These are phyloP conservation scores for Masticophis lateralis DNA, from an alignment of 2,797 vertebrate species.

Conservation along the genomic window DNA sequence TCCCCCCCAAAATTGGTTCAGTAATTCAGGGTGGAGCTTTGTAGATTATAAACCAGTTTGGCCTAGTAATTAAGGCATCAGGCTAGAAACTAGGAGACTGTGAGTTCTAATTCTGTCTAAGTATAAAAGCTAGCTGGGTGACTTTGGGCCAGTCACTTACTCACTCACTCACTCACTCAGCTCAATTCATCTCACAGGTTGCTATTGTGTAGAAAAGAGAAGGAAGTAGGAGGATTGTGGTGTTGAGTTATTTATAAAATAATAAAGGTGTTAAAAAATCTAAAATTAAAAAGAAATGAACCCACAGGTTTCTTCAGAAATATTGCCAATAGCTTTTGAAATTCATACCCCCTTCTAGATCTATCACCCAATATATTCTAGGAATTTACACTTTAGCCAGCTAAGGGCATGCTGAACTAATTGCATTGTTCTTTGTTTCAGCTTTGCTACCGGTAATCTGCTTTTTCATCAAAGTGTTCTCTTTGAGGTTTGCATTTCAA, in stretches of 20 bases:
- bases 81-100: too few relatives aligned
- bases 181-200: too few relatives aligned
- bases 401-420: neutral
- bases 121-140: too few relatives aligned
- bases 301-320: neutral
- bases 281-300: neutral
- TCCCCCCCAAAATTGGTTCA: neutral
- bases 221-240: neutral
- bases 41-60: too few relatives aligned
- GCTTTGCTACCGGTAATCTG: neutral
- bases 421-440: neutral
- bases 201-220: neutral
- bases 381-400: neutral
- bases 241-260: neutral
- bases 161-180: too few relatives aligned
- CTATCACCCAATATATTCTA: neutral
- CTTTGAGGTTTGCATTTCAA: neutral
- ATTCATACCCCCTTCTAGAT: neutral
- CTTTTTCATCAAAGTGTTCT: neutral
- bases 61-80: too few relatives aligned
- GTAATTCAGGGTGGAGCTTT: neutral
- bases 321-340: neutral
- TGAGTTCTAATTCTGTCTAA: too few relatives aligned
- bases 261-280: neutral
- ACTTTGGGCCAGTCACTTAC: too few relatives aligned